Base-by-base conservation (phyloP, 2,888 invertebrate genomes). In the Dendrolimus houi region DNA sequence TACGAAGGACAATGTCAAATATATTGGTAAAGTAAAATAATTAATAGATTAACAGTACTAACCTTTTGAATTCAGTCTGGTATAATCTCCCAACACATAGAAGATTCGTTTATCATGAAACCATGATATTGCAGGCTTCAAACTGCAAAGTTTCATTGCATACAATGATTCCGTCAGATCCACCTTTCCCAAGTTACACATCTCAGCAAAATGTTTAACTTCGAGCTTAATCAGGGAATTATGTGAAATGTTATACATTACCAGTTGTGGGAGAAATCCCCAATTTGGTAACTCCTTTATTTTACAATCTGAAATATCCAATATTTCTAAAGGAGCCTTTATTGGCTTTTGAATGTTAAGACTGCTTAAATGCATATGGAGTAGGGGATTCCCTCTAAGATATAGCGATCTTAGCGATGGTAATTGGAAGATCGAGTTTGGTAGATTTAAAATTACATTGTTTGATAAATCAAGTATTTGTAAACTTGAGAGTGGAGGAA, bases 331-430 rank as follows among this genome's bases (percentile, higher is more conserved):
- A 0, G 93, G 93, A 0, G 93, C 93, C 64, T 67, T 80, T 3
- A 94, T 87, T 0, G 94, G 94, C 55, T 88, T 92, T 10, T 72
- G 77, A 52, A 91, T 77, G n/a, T 75, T 70, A 17, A 84, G 66
- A 41, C 81, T 68, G 54, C 78, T 78, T 55, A 91, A 77, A 29
- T 75, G 78, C 14, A 81, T 65, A 58, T 91, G 89, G 9, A 80
- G 68, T 54, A 93, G 70, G 1, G 83, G 82, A 70, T 93, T 93
- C 8, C 91, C 81, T 41, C 79, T 87, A 1, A 94, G 82, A 69
- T 93, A 94, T 40, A 95, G 77, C 72, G 93, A 94, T 57, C 94
- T 85, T 59, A 95, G 72, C 0, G 91, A 86, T 0, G 93, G 92
- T 62, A 94, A 69, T 59, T 92, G 90, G 55, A 94, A 89, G 12